Base-by-base conservation (phyloP, 1,140 invertebrate genomes). In the Diachasma alloeum region DNA sequence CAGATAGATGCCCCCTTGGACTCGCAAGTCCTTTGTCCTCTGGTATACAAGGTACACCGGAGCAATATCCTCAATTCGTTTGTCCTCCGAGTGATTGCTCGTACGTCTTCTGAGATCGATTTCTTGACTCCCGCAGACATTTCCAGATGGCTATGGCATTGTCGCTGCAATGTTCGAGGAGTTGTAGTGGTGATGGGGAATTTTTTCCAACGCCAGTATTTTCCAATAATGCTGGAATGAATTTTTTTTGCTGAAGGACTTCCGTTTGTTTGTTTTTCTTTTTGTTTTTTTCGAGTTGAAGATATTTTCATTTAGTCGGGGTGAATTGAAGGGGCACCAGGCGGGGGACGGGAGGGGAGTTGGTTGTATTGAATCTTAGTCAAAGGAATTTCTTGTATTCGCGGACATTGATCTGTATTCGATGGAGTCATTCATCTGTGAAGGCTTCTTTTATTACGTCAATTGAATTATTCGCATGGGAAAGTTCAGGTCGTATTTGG, bases 61-160 rank as follows among this genome's bases (percentile, higher is more conserved):
- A 63, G 59, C 59, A 63, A 63, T 63, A 63, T 63, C 24, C 59
- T 63, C 59, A 63, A 63, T 63, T 63, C 59, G 59, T 63, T 63
- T 63, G 59, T 63, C 59, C 59, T 31, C 59, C 59, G 59, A 63
- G 24, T 63, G 59, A 63, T 63, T 63, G 59, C 59, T 63, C 59
- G 59, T 63, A 24, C 59, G 59, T 63, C 59, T 63, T 63, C 59
- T 63, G 8, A 63, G 59, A 63, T 63, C 59, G 59, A 63, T 63
- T 42, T 26, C 24, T 31, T 63, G 59, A 63, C 59, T 63, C 48
- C 9, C 59, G 4, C 59, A 63, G 59, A 63, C 59, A 15, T 13
- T 63, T 26, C 24, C 22, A 53, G 15, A 53, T 53, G 48, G n/a
- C 48, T 13, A 53, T 63, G 22, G 17, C 24, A 63, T 63, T 63